Evolutionary conservation across 2,888 invertebrate species (phyloP), one percentile per base, ranked within the genome.

Genomic region (Oxycera nigricornis): DNA sequence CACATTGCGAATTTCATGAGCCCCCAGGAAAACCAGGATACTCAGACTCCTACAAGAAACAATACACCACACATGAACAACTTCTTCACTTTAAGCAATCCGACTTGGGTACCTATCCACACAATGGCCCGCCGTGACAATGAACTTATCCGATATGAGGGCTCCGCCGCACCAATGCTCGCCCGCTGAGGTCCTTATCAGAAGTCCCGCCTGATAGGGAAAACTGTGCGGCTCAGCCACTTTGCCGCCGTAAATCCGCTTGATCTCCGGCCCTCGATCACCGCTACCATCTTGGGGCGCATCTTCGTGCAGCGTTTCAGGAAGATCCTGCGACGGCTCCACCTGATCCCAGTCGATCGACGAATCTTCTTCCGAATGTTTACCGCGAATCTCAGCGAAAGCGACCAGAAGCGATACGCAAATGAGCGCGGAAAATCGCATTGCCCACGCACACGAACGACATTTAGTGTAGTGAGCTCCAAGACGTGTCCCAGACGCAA

Each of bases 1-100:
- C 74, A 81, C 79, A 65, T 84, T 84, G 73, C 83, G 83, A 31
- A 85, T 83, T 74, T 84, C 84, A 74, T 84, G 82, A 30, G 85
- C 85, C 17, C 84, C 84, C 28, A 85, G 76, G 75, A 85, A 85
- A 2, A 85, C 80, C 52, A 70, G 11, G 6, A 70, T 70, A 31
- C 46, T 52, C 2, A 70, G 22, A 28, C 70, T 52, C 52, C 70
- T 70, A 30, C 50, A 61, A 61, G 4, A 22, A 3, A 55, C 11
- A 55, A 11, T 22, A 55, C 14, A 22, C n/a, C 3, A 3, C 46
- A n/a, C 46, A 46, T 3, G 11, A 3, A 14, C 11, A 14, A 11
- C 4, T 46, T 46, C 3, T 46, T 3, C 46, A 46, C 59, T 28
- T 28, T 61, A 7, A 2, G 2, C 52, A 7, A 55, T 20, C 24